Percentiles rank a stretch among this genome's conserved stretches.
These are phyloP conservation scores for Moxostoma hubbsi DNA, from an alignment of 2,797 vertebrate genomes.

Conservation along the genomic window DNA sequence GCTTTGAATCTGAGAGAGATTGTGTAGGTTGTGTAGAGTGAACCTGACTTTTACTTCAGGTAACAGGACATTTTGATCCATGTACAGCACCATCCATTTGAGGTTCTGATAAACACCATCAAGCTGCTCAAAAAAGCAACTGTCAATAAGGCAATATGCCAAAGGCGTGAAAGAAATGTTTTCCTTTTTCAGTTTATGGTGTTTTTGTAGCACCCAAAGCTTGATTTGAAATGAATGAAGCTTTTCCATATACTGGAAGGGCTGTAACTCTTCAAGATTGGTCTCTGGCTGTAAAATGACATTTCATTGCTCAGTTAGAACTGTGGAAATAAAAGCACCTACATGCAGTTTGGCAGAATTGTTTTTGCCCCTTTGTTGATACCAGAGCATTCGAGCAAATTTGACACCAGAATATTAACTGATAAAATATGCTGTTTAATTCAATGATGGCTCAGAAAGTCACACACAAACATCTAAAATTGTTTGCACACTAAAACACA, in stretches of 20 bases:
- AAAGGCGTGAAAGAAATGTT: slow-evolving; percentile 21
- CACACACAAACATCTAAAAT: slow-evolving; percentile 31
- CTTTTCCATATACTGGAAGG: slow-evolving; percentile 10
- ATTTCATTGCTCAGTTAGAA: slow-evolving; percentile 22
- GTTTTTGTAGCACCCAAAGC: slow-evolving; percentile 31
- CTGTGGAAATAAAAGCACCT: slow-evolving; percentile 26
- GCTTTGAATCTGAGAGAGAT: neutral
- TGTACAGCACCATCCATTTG: slow-evolving; percentile 15
- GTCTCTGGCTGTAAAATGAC: slow-evolving; percentile 11
- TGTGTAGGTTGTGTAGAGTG: neutral
- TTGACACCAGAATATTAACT: slow-evolving; percentile 76
- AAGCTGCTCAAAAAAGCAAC: slow-evolving; percentile 1
- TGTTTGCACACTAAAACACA: slow-evolving; percentile 7
- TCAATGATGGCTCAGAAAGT: slow-evolving; percentile 49
- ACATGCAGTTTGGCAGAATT: slow-evolving; percentile 27
- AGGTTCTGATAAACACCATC: neutral
- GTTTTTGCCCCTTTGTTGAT: slow-evolving; percentile 40
- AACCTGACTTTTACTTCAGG: slow-evolving; percentile 40
- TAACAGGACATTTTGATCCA: slow-evolving; percentile 11
- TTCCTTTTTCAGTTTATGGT: slow-evolving; percentile 7
- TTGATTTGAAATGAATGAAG: slow-evolving; percentile 32
- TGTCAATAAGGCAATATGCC: slow-evolving; percentile 40
- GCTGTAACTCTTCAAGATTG: neutral
- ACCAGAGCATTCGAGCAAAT: slow-evolving; percentile 66
- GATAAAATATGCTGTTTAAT: slow-evolving; percentile 78